Base-by-base conservation (phyloP, 2,797 vertebrate species). In the Leuciscus waleckii region DNA sequence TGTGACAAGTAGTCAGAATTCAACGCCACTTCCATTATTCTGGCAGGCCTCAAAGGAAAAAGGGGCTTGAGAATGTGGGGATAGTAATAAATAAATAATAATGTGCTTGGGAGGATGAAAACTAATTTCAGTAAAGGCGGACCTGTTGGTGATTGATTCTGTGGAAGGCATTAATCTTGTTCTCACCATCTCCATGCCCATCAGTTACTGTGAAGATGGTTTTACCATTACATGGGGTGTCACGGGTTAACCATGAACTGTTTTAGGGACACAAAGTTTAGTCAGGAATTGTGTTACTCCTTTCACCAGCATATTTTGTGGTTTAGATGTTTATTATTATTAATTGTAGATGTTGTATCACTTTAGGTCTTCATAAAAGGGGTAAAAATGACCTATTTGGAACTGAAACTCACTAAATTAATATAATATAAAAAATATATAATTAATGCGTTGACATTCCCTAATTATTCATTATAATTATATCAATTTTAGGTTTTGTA, bases 1-100 rank as follows among this genome's bases (percentile, higher is more conserved):
- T 83, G 86, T 83, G 87, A 91, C 90, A 88, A 87, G 89, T 88
- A 89, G 91, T 89, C 86, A 90, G 85, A 90, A 90, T 82, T 87
- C 73, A 21, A 76, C 79, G 84, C 85, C 69, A 88, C 90, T 88
- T 90, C 85, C 87, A 92, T 92, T 90, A 86, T 88, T 81, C 79
- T 29, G 23, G 84, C 69, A 76, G 83, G 76, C 84, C 86, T 88
- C 80, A 81, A 85, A 85, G 69, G 71, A 80, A 75, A 80, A 63
- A 61, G 65, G 35, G 56, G 83, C 63, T 51, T 54, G 65, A 79
- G 76, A 77, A 90, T 88, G 70, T 13, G 51, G 74, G 32, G 70
- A 51, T 63, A 82, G 84, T 88, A 83, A 84, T 87, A 86, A 90
- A 91, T 90, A 87, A 85, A 86, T 85, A 89, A 91, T 86, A 86